Evolutionary conservation across 2,113 vertebrate genomes (phyloP).

Genomic region (Chamaea fasciata): DNA sequence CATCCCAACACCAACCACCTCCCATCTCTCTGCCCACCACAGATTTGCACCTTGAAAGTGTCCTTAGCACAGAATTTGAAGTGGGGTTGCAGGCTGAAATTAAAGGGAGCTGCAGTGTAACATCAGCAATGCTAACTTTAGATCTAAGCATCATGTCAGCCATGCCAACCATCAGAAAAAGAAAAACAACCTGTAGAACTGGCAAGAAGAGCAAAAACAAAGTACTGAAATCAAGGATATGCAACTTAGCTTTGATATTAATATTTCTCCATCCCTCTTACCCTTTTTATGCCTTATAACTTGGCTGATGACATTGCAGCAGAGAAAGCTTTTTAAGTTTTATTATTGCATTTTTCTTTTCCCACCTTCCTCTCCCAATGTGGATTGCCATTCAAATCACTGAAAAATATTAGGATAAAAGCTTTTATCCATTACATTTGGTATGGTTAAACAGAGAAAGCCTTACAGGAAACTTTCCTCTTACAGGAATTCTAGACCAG

Average conservation of each 20-base stretch:
- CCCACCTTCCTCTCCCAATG: background rate
- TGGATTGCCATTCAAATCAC: background rate
- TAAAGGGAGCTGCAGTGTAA: background rate
- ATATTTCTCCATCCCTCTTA: background rate
- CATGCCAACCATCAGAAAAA: background rate
- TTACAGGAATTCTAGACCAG: background rate
- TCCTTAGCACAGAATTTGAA: background rate
- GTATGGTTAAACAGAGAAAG: background rate
- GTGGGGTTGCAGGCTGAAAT: background rate
- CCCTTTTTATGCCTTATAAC: background rate
- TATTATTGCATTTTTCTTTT: background rate
- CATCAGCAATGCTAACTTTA: background rate
- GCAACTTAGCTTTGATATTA: background rate
- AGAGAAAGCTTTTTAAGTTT: background rate
- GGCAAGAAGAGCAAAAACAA: background rate
- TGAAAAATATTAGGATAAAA: background rate
- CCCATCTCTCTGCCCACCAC: background rate
- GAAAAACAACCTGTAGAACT: background rate
- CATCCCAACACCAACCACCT: accelerated
- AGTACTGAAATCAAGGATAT: background rate
- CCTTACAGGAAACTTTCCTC: background rate
- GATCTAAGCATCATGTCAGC: background rate
- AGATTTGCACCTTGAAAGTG: background rate
- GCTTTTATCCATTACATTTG: background rate
- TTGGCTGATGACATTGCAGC: background rate